Evolutionary conservation across 2,113 vertebrate species (phyloP).

Genomic region (Sakesphorus luctuosus): DNA sequence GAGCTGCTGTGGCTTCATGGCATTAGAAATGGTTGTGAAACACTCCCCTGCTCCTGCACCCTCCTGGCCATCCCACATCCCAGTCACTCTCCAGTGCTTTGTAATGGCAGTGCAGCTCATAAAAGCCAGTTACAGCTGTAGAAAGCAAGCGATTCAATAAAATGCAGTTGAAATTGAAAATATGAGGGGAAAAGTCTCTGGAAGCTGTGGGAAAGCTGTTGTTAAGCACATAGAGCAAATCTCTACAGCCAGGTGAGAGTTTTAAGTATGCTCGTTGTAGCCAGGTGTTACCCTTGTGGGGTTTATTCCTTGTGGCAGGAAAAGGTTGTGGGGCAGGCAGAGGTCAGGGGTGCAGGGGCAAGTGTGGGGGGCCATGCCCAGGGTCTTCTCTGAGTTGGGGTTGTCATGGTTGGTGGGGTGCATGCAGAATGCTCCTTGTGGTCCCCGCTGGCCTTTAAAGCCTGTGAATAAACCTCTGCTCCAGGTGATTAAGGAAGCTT

Average conservation of each 20-base stretch:
- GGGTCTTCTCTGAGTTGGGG: neutral
- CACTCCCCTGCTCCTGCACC: neutral
- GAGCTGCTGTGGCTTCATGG: neutral
- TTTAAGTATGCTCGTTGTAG: neutral
- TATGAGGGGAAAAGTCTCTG: neutral
- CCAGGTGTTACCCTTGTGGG: neutral
- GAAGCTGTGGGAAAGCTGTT: neutral
- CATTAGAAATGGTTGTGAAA: neutral
- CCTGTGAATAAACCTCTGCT: constrained; percentile 8
- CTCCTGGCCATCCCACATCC: neutral
- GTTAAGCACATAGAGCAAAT: neutral
- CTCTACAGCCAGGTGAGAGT: neutral
- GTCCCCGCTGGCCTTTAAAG: constrained; percentile 9
- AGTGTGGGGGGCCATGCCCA: fast-evolving
- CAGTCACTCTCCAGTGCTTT: neutral
- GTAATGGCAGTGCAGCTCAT: neutral
- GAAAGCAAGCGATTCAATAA: neutral
- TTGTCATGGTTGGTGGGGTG: fast-evolving
- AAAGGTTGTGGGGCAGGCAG: neutral
- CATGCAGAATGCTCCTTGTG: fast-evolving
- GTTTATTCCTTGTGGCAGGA: neutral
- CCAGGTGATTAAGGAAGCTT: constrained; percentile 24
- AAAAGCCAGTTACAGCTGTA: neutral
- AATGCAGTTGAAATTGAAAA: neutral
- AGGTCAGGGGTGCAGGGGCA: neutral